phyloP scores from a whole-genome alignment of 1,140 invertebrate genomes.

The Zophobas atratus region DNA sequence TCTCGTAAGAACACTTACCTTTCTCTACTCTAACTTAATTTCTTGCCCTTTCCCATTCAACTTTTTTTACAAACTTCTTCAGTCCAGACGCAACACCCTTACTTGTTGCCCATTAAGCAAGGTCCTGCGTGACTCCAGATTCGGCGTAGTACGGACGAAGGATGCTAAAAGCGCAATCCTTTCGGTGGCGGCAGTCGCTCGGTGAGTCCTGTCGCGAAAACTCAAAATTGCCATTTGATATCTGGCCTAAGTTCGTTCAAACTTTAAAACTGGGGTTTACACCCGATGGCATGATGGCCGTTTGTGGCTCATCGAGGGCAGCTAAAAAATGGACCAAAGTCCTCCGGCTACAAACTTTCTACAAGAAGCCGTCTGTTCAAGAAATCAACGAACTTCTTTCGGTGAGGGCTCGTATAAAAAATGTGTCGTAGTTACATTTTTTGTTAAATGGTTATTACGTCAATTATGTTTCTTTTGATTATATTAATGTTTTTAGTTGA shows the following conservation, averaged over 20 bases:
- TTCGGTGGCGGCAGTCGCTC: conserved; percentile 25
- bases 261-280: conserved; percentile 54
- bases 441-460: too few relatives aligned
- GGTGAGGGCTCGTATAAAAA: conserved; percentile 43
- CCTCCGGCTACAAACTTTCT: conserved; percentile 68
- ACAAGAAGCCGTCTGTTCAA: conserved; percentile 67
- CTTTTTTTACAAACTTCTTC: not conserved
- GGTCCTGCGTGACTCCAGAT: conserved; percentile 25
- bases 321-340: conserved; percentile 74
- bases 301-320: conserved; percentile 68
- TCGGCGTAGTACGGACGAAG: conserved; percentile 38
- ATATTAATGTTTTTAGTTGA: too few relatives aligned
- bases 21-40: too few relatives aligned
- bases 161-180: conserved; percentile 40
- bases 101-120: conserved; percentile 31
- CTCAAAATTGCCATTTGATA: conserved; percentile 28
- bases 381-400: conserved; percentile 69
- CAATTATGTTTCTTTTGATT: too few relatives aligned
- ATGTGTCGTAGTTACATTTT: too few relatives aligned
- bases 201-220: conserved; percentile 11
- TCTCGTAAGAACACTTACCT: too few relatives aligned
- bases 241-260: conserved; percentile 19
- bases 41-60: not conserved
- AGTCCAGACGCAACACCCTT: conserved; percentile 7
- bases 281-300: conserved; percentile 54